Evolutionary conservation across 2,888 invertebrate species (phyloP), one percentile per base, ranked within the genome.

Genomic region (Vandiemenella viatica): DNA sequence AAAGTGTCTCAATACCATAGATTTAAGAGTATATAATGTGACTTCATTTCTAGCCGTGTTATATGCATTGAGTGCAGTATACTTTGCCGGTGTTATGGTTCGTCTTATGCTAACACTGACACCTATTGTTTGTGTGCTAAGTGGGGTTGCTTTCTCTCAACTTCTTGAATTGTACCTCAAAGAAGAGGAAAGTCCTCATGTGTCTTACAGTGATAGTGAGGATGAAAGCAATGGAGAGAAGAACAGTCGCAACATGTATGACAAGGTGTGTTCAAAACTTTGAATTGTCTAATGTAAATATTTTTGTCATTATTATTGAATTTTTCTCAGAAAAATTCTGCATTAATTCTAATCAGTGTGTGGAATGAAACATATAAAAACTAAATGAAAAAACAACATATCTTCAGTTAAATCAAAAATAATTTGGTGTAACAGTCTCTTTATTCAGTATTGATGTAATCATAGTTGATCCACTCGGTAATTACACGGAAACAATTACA

Each of bases 11-110:
- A 15, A 5, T 15, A n/a, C 13, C 7, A 32, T 32, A 32, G 13
- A n/a, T 32, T 32, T 13, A n/a, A 15, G 13, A 15, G 13, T 4
- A n/a, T 32, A 1, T 15, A 32, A 32, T 32, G 13, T 32, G 15
- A 32, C 32, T 32, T 32, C 4, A 40, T 5, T 42, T 42, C 50
- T 71, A 92, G 91, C 98, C 59, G 83, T 97, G 1, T 72, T 99
- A 5, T 98, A 98, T 67, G 97, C 97, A 0, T 75, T 98, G 52
- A 96, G 93, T 67, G 97, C 98, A 1, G 96, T 96, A 0, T 98
- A 99, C 68, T 99, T 98, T 70, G 98, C 98, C 45, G 98, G 98
- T 17, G 98, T 98, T 22, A 98, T 98, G 98, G 97, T 98, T 3
- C 84, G 98, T 45, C 73, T 98, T 54, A 99, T 98, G 96, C 69